phyloP scores from a whole-genome alignment of 2,113 vertebrate species.

The Ciconia maguari region DNA sequence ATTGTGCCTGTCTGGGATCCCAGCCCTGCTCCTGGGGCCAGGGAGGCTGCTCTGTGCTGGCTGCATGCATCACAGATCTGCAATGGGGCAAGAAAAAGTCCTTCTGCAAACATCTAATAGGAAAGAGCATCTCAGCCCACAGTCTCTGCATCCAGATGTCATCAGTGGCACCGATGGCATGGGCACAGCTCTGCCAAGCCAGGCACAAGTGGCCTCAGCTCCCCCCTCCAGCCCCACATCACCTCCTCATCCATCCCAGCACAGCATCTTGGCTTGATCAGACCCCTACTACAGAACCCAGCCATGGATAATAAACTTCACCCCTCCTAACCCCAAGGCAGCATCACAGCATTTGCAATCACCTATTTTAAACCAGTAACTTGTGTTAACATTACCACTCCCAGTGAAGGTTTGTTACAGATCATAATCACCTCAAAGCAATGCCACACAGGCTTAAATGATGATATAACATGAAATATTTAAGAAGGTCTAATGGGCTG shows the following conservation, averaged over 20 bases:
- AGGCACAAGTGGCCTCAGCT: neutral
- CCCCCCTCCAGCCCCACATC: neutral
- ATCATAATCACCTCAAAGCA: neutral
- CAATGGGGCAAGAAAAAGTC: neutral
- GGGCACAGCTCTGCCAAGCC: neutral
- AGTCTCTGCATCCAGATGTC: neutral
- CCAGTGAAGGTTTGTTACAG: neutral
- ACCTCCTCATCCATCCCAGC: neutral
- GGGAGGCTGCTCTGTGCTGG: neutral
- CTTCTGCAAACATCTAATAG: neutral
- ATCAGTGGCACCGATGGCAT: accelerated
- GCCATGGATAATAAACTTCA: neutral
- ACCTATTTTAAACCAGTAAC: neutral
- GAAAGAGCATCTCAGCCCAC: neutral
- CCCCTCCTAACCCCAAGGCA: neutral
- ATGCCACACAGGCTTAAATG: neutral
- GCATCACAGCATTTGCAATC: neutral
- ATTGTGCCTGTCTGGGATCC: neutral
- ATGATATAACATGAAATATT: neutral
- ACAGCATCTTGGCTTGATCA: neutral
- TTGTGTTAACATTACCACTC: neutral
- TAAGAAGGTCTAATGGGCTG: neutral
- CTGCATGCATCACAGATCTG: neutral
- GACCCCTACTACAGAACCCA: neutral
- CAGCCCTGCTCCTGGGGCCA: neutral